Conservation (phyloP, 2,113 vertebrate genomes). For the Hymenochirus boettgeri region DNA sequence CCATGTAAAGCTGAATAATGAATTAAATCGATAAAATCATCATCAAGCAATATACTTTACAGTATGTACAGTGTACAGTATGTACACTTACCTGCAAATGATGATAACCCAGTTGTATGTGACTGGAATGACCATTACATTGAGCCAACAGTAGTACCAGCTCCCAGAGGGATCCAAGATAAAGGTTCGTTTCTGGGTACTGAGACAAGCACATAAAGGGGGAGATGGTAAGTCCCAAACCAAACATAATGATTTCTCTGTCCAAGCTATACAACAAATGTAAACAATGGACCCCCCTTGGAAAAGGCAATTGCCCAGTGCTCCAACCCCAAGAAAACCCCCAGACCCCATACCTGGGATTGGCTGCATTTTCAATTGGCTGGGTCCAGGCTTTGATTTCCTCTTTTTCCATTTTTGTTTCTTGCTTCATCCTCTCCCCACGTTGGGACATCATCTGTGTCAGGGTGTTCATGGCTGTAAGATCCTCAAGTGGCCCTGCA, state of each 20-base stretch:
- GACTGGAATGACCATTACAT: slow-evolving; percentile 73
- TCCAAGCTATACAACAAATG: too few relatives aligned
- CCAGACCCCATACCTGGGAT: neutral
- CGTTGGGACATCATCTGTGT: slow-evolving; percentile 32
- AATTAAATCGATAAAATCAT: too few relatives aligned
- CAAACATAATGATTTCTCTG: too few relatives aligned
- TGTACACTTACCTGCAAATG: slow-evolving; percentile 81
- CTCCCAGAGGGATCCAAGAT: slow-evolving; percentile 77
- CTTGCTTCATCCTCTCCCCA: slow-evolving; percentile 19
- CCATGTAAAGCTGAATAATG: too few relatives aligned
- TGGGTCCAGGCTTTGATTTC: slow-evolving; percentile 35
- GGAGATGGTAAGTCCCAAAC: too few relatives aligned
- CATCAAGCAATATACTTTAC: too few relatives aligned
- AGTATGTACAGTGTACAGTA: too few relatives aligned
- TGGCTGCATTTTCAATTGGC: neutral
- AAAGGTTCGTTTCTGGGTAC: neutral
- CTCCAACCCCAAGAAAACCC: too few relatives aligned
- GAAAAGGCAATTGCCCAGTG: too few relatives aligned
- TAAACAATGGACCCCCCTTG: too few relatives aligned
- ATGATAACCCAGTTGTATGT: slow-evolving; percentile 84
- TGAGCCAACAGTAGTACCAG: slow-evolving; percentile 80
- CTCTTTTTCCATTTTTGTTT: slow-evolving; percentile 22
- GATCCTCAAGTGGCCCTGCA: neutral
- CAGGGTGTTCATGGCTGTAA: slow-evolving; percentile 36
- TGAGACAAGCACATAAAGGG: neutral